These are phyloP conservation scores for Helicoverpa armigera DNA, from an alignment of 1,140 invertebrate species.

Conservation along the genomic window DNA sequence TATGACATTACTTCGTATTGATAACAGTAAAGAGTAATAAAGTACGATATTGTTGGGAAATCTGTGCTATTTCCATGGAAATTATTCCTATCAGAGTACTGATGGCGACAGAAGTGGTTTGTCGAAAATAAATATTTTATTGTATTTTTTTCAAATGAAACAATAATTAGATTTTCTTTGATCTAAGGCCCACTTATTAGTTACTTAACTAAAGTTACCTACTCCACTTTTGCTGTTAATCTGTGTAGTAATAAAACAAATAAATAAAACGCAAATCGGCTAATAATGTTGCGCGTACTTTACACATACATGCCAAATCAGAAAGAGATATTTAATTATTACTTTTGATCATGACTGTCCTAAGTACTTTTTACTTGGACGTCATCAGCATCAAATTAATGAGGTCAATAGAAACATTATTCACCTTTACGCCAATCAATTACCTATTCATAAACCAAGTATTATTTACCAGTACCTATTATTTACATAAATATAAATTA, in stretches of 20 bases:
- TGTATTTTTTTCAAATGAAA: neutral
- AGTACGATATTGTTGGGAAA: conserved; percentile 24
- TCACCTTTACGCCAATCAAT: conserved; percentile 5
- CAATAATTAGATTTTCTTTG: too few species aligned
- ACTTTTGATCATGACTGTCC: neutral
- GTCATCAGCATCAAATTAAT: too few species aligned
- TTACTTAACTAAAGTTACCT: too few species aligned
- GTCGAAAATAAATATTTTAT: neutral
- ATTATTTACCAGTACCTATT: too few species aligned
- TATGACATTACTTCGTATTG: conserved; percentile 23
- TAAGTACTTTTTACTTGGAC: neutral
- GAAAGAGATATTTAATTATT: neutral
- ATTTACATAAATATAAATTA: too few species aligned
- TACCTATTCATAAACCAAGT: conserved; percentile 18
- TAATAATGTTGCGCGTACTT: too few species aligned
- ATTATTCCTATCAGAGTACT: neutral
- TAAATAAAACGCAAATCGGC: too few species aligned
- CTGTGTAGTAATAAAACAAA: too few species aligned
- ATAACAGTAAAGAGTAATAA: conserved; percentile 34
- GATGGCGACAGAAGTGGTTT: neutral
- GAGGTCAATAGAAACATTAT: neutral
- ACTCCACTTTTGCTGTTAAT: too few species aligned
- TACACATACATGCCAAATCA: too few species aligned
- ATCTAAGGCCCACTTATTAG: too few species aligned
- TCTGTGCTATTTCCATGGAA: conserved; percentile 27